Evolutionary conservation across 23 tunicate genomes (phyloP), one percentile per base, ranked within the genome.

Genomic region (Halocynthia roretzi): DNA sequence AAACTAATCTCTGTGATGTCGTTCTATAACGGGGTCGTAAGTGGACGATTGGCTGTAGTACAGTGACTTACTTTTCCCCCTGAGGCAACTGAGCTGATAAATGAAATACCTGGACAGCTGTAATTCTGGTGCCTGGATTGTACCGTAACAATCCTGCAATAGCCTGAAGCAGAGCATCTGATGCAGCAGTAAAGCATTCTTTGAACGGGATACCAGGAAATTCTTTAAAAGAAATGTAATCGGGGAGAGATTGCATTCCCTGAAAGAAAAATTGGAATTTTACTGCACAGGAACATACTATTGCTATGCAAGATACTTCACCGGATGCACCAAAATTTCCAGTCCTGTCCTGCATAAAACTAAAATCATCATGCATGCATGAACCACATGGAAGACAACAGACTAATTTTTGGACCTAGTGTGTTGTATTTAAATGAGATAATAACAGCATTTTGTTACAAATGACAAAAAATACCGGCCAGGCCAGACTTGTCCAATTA

Each of bases 171-270:
- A 88, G 72, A 71, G 88, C 90, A 64, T 94, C 94, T 6, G 87
- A 80, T 15, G 98, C 98, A 53, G 98, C 98, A 70, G 88, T 76
- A 70, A 94, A 94, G 58, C 88, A 83, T 54, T 83, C 83, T 63
- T 62, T 31, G 8, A 94, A 71, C 7, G 98, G 98, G 52, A 94
- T 57, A 50, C 98, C 98, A 12, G 94, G 95, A 56, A 83, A 88
- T 5, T 80, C 76, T 52, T 84, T 83, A 66, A 88, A 94, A 62
- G 40, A 53, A 71, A 87, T 68, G 58, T 94, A 94, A 58, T 94
- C 94, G 0, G 98, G 98, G 6, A 94, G 71, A n/a, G 80, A 52
- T 0, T 80, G 78, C 87, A 85, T 85, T 8, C 87, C 90, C 95
- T 86, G 75, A 5, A 77, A 0, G 50, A 18, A 17, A 44, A 71